phyloP scores from a whole-genome alignment of 2,797 vertebrate species.

The Mormyrops boulengeri region DNA sequence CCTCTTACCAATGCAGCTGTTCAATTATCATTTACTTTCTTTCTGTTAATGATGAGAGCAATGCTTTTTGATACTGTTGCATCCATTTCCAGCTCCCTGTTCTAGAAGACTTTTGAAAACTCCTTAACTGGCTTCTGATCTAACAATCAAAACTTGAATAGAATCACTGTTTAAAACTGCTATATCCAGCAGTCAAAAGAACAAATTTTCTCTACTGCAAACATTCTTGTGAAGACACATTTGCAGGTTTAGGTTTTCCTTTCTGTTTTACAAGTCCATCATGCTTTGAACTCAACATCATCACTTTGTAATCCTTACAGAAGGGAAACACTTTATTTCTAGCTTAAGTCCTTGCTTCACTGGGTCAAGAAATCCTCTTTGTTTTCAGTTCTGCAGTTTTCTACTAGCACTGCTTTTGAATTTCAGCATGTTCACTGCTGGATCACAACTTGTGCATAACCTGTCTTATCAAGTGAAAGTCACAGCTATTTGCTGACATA shows the following conservation, averaged over 20 bases:
- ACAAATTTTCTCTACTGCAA: background rate
- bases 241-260: background rate
- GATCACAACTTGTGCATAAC: background rate
- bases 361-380: background rate
- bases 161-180: background rate
- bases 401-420: background rate
- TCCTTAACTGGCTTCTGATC: background rate
- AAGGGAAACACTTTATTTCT: background rate
- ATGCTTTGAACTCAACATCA: background rate
- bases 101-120: background rate
- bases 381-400: background rate
- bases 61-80: background rate
- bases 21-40: background rate
- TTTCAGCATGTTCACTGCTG: background rate
- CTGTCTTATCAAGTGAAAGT: background rate
- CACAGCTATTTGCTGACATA: background rate
- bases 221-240: background rate
- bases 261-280: background rate
- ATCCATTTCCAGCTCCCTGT: background rate
- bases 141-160: background rate
- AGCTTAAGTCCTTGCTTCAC: background rate
- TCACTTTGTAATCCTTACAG: background rate
- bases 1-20: background rate
- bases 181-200: background rate
- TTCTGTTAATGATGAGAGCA: background rate